Conservation (phyloP, 1,140 invertebrate species). For the Archivesica marissinica region DNA sequence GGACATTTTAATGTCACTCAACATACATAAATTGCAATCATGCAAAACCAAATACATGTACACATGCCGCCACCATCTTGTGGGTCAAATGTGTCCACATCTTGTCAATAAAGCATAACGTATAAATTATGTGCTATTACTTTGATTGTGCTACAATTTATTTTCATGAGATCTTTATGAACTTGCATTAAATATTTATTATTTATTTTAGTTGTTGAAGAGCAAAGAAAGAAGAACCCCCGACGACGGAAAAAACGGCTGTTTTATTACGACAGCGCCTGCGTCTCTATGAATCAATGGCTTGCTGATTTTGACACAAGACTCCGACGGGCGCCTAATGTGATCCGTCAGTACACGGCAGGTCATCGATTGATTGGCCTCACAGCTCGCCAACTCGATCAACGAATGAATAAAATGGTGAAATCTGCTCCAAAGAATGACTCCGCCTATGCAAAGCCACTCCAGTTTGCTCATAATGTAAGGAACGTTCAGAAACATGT, state of each 20-base stretch:
- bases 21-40: background rate
- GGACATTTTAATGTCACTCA: no score
- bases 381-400: conserved; percentile 68
- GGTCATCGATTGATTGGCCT: conserved; percentile 71
- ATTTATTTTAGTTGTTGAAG: conserved; percentile 28
- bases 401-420: conserved; percentile 69
- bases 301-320: conserved; percentile 63
- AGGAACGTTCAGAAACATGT: background rate
- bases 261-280: conserved; percentile 71
- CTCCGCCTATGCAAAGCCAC: conserved; percentile 74
- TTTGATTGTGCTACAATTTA: no score
- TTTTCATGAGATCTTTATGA: no score
- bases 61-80: background rate
- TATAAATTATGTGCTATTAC: no score
- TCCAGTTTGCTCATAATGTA: conserved; percentile 67
- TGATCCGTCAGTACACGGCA: conserved; percentile 73
- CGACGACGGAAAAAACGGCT: conserved; percentile 67
- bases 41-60: background rate
- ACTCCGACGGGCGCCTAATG: conserved; percentile 68
- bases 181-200: no score
- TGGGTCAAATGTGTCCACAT: no score
- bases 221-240: conserved; percentile 35
- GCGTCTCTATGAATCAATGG: conserved; percentile 65
- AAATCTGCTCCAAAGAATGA: conserved; percentile 58
- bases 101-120: no score